Percentiles rank a stretch among this genome's conserved stretches.
These are phyloP conservation scores for Pissodes strobi DNA, from an alignment of 1,140 invertebrate species.

Conservation along the genomic window DNA sequence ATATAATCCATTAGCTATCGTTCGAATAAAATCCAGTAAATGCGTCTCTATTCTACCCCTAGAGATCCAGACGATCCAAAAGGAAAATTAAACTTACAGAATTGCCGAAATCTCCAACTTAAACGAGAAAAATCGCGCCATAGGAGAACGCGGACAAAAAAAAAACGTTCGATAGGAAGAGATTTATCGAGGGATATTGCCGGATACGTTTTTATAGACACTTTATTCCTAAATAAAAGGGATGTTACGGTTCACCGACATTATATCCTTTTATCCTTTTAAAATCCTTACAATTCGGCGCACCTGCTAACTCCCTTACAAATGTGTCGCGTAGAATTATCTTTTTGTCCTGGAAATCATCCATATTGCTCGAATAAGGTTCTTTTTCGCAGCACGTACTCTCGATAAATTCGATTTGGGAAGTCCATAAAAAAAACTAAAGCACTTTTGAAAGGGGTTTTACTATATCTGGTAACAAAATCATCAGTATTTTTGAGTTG, in stretches of 20 bases:
- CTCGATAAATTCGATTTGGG: constrained; percentile 13
- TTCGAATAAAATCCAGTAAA: not conserved
- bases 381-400: constrained; percentile 5
- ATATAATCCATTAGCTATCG: too few relatives aligned
- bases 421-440: constrained; percentile 12
- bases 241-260: constrained; percentile 34
- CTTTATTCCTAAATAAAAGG: constrained; percentile 37
- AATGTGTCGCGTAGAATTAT: constrained; percentile 21
- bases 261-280: constrained; percentile 33
- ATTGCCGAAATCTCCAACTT: constrained; percentile 21
- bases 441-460: not conserved
- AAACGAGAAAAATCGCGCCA: constrained; percentile 19
- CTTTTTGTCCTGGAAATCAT: constrained; percentile 7
- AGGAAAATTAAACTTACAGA: constrained; percentile 20
- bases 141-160: constrained; percentile 5
- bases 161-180: constrained; percentile 23
- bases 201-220: constrained; percentile 37
- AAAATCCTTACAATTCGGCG: constrained; percentile 32
- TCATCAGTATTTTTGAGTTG: too few relatives aligned
- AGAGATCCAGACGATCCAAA: constrained; percentile 8
- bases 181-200: constrained; percentile 32
- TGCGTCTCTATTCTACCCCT: not conserved
- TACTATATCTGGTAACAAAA: too few relatives aligned
- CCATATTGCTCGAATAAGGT: constrained; percentile 15
- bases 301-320: constrained; percentile 31